Evolutionary conservation across 23 tunicate species (phyloP), one percentile per base, ranked within the genome.

Genomic region (Oikopleura albicans): DNA sequence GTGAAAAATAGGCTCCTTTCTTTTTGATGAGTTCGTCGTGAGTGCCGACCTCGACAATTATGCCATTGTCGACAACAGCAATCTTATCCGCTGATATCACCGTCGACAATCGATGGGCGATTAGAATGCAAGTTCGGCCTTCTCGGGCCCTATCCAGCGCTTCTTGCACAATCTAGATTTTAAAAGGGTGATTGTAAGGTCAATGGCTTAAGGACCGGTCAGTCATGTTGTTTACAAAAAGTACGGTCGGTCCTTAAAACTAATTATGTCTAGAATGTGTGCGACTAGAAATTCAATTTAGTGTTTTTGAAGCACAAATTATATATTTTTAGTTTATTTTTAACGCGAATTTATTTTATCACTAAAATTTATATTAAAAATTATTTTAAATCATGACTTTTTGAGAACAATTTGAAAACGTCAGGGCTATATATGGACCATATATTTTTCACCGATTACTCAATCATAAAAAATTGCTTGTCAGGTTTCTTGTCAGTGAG

Each of bases 51-150:
- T 92, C 97, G 75, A 84, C 90, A 39, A 92, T 90, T 16, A 41
- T 79, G 12, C 97, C 97, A 76, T 89, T 87, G 79, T 89, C 92
- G 41, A 92, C 84, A 16, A 92, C 97, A 66, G 91, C 97, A 34
- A 92, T 92, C 63, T 83, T 71, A 56, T 92, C 97, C 76, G 97
- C 97, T 76, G 85, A 89, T 41, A 66, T 92, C 66, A 92, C 90
- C 0, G 97, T 89, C 12, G 97, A 92, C 28, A 92, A 84, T 76
- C 97, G 87, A 79, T 92, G 97, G 34, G 97, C 97, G 41, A 92
- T 86, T 35, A 89, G 76, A 39, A 92, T 89, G 85, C 97, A 87
- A 0, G 92, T 92, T 75, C 97, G 86, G 28, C 97, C 97, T 40
- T 88, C 83, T 0, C 89, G 84, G 22, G 97, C 97, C 16, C 40